These are phyloP conservation scores for Kradibia gibbosae DNA, from an alignment of 1,140 invertebrate genomes.

Conservation along the genomic window DNA sequence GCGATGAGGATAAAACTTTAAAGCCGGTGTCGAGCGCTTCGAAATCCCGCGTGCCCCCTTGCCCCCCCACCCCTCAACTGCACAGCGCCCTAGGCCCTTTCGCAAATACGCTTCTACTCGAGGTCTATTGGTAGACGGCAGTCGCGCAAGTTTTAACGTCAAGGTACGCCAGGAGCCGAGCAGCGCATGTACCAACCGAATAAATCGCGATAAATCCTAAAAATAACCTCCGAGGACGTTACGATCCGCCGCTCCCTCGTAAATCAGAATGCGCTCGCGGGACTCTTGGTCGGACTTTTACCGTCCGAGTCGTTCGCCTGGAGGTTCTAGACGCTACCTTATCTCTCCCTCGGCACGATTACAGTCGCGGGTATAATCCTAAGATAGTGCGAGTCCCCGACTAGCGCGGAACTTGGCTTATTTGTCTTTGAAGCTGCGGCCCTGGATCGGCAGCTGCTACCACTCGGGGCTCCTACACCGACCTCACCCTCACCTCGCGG, in stretches of 20 bases:
- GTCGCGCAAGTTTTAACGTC: no score
- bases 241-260: neutral
- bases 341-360: neutral
- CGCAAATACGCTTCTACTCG: no score
- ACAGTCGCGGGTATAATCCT: conserved; percentile 60
- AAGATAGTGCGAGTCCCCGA: conserved; percentile 62
- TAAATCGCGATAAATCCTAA: conserved; percentile 4
- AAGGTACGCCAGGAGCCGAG: no score
- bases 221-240: neutral
- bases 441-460: neutral
- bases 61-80: no score
- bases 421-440: conserved; percentile 55
- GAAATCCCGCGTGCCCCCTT: no score
- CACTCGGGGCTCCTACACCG: neutral
- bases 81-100: no score
- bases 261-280: neutral
- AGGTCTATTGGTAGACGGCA: no score
- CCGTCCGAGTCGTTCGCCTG: neutral
- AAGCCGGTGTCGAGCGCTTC: no score
- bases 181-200: no score
- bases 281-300: neutral
- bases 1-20: no score
- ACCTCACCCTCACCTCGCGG: neutral
- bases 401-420: conserved; percentile 54
- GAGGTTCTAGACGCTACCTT: no score